Conservation (phyloP, 2,113 vertebrate genomes). For the Zosterops borbonicus region DNA sequence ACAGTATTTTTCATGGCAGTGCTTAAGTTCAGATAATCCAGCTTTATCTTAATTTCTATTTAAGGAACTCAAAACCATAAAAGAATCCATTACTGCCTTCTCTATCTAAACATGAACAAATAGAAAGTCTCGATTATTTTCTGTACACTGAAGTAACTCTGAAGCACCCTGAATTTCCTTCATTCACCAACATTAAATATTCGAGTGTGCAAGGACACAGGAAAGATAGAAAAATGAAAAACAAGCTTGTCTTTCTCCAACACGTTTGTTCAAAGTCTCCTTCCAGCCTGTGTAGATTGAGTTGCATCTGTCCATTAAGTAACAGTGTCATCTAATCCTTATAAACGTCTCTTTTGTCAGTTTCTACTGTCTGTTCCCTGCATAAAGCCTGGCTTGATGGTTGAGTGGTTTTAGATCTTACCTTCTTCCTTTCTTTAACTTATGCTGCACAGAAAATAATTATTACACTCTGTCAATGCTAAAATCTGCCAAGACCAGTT, state of each 20-base stretch:
- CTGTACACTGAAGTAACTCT: neutral
- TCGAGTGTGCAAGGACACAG: fast-evolving
- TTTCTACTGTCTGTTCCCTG: neutral
- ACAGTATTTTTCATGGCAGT: neutral
- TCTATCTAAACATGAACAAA: neutral
- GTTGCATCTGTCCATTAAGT: neutral
- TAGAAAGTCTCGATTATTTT: neutral
- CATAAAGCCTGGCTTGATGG: neutral
- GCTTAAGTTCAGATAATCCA: neutral
- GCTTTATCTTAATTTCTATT: neutral
- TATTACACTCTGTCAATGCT: neutral
- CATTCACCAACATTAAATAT: neutral
- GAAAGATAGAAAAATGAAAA: neutral
- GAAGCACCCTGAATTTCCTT: neutral
- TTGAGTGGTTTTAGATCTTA: neutral
- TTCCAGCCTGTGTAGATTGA: neutral
- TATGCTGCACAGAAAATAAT: neutral
- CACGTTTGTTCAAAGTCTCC: neutral
- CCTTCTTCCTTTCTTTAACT: neutral
- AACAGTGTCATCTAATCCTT: neutral
- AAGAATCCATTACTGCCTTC: neutral
- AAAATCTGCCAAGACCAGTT: neutral
- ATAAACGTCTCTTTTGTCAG: neutral
- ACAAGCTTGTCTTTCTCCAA: neutral
- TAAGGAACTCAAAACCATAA: neutral